phyloP scores from a whole-genome alignment of 2,888 invertebrate species.

The Acleris laterana region DNA sequence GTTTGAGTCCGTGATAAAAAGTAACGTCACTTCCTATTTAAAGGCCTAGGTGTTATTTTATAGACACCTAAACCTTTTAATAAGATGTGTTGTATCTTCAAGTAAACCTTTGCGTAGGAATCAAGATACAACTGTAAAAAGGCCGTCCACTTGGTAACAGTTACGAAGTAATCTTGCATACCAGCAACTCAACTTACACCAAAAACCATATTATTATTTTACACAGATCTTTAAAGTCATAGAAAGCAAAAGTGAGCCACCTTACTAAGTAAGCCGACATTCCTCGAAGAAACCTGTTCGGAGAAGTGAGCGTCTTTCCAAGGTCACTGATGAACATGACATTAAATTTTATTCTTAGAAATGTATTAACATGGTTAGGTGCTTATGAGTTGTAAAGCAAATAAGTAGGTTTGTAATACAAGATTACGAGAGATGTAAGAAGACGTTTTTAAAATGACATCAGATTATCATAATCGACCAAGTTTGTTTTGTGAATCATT shows the following conservation, averaged over 20 bases:
- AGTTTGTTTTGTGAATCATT: too few species aligned
- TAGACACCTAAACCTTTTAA: background rate
- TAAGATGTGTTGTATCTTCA: too few species aligned
- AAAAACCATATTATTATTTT: too few species aligned
- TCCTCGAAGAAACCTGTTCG: constrained; percentile 65
- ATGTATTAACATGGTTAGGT: constrained; percentile 36
- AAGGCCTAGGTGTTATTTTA: background rate
- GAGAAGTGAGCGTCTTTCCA: constrained; percentile 64
- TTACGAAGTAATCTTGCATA: too few species aligned
- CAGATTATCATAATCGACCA: background rate
- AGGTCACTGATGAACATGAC: constrained; percentile 69
- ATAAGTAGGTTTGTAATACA: background rate
- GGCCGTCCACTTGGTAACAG: too few species aligned
- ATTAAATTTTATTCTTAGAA: constrained; percentile 45
- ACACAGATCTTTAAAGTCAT: constrained; percentile 25
- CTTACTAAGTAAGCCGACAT: constrained; percentile 50
- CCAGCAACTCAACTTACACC: too few species aligned
- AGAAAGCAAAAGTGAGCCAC: constrained; percentile 60
- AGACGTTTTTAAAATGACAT: constrained; percentile 11
- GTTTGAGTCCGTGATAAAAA: constrained; percentile 53
- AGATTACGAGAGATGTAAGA: background rate
- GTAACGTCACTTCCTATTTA: constrained; percentile 63
- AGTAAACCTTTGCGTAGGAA: too few species aligned
- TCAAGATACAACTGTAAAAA: too few species aligned
- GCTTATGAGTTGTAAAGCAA: constrained; percentile 7